A percentile compares a stretch with the other conserved stretches of the same genome.
phyloP scores from a whole-genome alignment of 2,797 vertebrate genomes.

The Amniataba percoides region DNA sequence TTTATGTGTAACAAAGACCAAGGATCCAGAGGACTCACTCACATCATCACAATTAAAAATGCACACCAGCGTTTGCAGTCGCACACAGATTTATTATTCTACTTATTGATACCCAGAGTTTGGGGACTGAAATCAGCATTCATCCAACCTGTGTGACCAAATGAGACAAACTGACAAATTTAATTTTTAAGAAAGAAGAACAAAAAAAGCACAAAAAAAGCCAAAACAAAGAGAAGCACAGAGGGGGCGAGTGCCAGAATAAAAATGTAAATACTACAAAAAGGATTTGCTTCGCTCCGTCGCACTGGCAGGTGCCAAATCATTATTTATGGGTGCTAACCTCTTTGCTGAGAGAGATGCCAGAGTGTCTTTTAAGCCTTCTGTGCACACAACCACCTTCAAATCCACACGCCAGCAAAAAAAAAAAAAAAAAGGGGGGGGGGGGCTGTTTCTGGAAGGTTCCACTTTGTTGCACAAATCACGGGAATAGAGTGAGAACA shows the following conservation, averaged over 20 bases:
- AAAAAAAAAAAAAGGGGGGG: conserved; percentile 23
- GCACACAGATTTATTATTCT: too few species aligned
- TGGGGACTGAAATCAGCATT: background rate
- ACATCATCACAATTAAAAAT: background rate
- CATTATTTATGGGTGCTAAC: conserved; percentile 43
- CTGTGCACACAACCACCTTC: conserved; percentile 29
- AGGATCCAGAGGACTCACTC: too few species aligned
- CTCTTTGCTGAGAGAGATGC: conserved; percentile 45
- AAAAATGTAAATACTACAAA: conserved; percentile 41
- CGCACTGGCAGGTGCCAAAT: conserved; percentile 48
- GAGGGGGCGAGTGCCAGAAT: conserved; percentile 20
- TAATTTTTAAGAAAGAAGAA: background rate
- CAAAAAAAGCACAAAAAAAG: background rate
- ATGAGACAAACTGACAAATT: conserved; percentile 8
- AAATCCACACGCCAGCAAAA: conserved; percentile 52
- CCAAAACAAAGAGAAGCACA: conserved; percentile 6
- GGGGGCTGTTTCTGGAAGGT: conserved; percentile 62
- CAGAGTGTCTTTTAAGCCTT: conserved; percentile 48
- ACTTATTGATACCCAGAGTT: background rate
- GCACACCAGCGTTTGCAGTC: too few species aligned
- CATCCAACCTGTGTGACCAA: background rate
- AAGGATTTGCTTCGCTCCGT: conserved; percentile 54
- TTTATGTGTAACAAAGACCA: background rate
- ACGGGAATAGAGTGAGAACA: conserved; percentile 62
- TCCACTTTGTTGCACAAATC: conserved; percentile 60